Evolutionary conservation across 1,140 invertebrate species (phyloP), one percentile per base, ranked within the genome.

Genomic region (Cecropterus lyciades): DNA sequence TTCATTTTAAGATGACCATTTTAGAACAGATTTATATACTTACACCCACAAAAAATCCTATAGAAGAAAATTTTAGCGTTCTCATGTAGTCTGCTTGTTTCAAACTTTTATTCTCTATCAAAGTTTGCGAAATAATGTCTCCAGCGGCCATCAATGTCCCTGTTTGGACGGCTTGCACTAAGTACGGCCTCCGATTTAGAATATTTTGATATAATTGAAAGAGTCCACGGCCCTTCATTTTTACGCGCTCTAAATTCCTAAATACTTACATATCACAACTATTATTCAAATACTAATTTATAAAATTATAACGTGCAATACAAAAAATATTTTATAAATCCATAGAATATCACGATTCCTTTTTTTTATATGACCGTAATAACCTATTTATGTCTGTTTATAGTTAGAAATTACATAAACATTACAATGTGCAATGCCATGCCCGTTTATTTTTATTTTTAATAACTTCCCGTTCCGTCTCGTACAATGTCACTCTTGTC

Each of bases 21-120:
- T 37, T n/a, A 1, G 10, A 11, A 37, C 7, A 1, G n/a, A 37
- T 11, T 37, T 37, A 37, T 37, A n/a, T 71, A 92, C 91, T 91
- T 85, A 93, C 93, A 53, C 89, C 91, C 67, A 93, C 76, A 85
- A 89, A 89, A 62, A 92, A 83, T 11, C 93, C 93, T 59, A 93
- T 86, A 13, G 84, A 85, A 27, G 84, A 84, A 83, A 93, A 93
- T 68, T 90, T 82, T 11, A 85, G 40, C 11, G 92, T 93, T 71
- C 93, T 84, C 62, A 69, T 77, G 37, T 72, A 74, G 70, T 93
- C 86, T 14, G 85, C 48, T 64, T 79, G 42, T 64, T 72, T 79
- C 0, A 84, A 69, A 16, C 73, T 56, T 77, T 84, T 89, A 57
- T 89, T 84, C 82, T 94, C 93, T 52, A 94, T 80, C 14, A 92